Evolutionary conservation across 2,888 invertebrate species (phyloP).

Genomic region (Mythimna lalbum): DNA sequence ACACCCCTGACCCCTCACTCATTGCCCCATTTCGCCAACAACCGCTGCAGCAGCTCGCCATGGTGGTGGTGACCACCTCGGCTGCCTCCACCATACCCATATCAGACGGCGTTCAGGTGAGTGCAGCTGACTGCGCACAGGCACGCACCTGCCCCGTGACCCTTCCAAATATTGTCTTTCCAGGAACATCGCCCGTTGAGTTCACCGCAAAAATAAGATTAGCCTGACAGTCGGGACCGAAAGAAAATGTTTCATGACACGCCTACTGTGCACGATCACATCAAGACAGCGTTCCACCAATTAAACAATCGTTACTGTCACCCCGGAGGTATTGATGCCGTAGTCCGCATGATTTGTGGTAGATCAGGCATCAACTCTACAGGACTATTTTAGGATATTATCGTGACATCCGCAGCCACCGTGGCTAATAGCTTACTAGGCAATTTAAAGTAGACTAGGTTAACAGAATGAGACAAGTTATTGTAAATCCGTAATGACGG

Average conservation of each 20-base stretch:
- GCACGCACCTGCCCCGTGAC: constrained; percentile 50
- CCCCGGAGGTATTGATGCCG: constrained; percentile 71
- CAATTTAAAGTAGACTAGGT: constrained; percentile 51
- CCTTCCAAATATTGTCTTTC: constrained; percentile 69
- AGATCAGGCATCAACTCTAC: constrained; percentile 73
- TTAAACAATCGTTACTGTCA: constrained; percentile 81
- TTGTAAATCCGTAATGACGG: constrained; percentile 60
- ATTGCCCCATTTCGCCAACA: constrained; percentile 71
- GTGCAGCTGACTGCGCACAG: constrained; percentile 58
- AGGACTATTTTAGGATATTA: constrained; percentile 46
- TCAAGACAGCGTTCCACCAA: constrained; percentile 75
- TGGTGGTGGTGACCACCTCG: constrained; percentile 51
- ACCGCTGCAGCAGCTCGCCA: constrained; percentile 55
- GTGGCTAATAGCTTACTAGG: constrained; percentile 31
- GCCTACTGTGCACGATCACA: constrained; percentile 78
- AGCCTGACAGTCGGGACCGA: constrained; percentile 68
- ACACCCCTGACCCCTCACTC: constrained; percentile 74
- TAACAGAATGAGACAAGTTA: constrained; percentile 56
- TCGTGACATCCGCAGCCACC: constrained; percentile 33
- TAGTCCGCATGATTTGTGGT: constrained; percentile 80
- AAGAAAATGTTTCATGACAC: constrained; percentile 83
- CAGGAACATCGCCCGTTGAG: constrained; percentile 71
- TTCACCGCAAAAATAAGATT: constrained; percentile 79
- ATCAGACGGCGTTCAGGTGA: constrained; percentile 74
- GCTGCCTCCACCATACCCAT: constrained; percentile 71